Evolutionary conservation across 2,888 invertebrate species (phyloP), one percentile per base, ranked within the genome.

Genomic region (Lepidocyrtoides sp.): DNA sequence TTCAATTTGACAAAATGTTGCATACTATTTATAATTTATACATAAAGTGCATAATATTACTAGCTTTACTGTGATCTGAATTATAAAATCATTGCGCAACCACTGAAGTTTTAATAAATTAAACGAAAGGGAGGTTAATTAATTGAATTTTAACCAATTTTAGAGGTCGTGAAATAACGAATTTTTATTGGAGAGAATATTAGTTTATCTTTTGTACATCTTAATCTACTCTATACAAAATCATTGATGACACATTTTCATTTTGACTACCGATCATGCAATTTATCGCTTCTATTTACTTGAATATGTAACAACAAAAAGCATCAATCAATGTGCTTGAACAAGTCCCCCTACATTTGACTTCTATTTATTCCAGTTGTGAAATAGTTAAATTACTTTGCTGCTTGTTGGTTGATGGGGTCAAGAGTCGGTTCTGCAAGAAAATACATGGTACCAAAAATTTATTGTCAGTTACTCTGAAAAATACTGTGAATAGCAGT

Each of bases 391-490:
- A 60, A 23, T 88, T 91, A 88, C 87, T 91, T 89, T 8, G 82
- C 54, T 41, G 72, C 32, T 23, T 44, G 54, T 26, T 91, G 93
- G 57, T 93, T 93, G 75, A 93, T 93, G 48, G 93, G 92, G 84
- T 93, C 93, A 82, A 92, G 60, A 4, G 0, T 17, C 10, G 92
- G 92, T 14, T 92, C 92, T 92, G 87, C n/a, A 54, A 63, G 66
- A 26, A 63, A 60, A 29, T 51, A 57, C 26, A 57, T 26, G 8
- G 79, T 10, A 36, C 3, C 20, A 48, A 12, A 23, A 20, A 26
- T 5, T 36, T 17, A 41, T 1, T 1, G n/a, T 41, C n/a, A 7
- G 41, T 23, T 20, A n/a, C 17, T 32, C n/a, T 36, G 2, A 1
- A 69, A 32, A 63, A 1, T 29, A 63, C 29, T 12, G 1, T 26